Evolutionary conservation across 2,797 vertebrate genomes (phyloP).

Genomic region (Eupleurogrammus muticus): DNA sequence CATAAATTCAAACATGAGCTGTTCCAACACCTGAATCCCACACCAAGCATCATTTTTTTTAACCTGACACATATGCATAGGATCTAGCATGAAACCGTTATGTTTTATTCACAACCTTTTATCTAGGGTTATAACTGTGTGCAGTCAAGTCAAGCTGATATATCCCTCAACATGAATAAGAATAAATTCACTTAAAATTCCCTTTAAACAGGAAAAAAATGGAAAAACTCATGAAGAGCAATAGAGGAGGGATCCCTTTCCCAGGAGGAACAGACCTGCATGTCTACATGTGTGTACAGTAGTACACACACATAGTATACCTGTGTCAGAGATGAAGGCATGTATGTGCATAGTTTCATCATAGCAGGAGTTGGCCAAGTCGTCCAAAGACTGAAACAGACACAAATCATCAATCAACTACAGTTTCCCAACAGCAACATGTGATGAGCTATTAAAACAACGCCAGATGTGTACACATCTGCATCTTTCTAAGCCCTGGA

Average conservation of each 20-base stretch:
- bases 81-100: background rate
- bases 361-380: constrained; percentile 91
- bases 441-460: background rate
- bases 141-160: too few relatives aligned
- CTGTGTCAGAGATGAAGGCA: constrained; percentile 97
- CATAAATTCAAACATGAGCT: constrained; percentile 3
- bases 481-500: background rate
- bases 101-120: background rate
- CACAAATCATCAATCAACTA: constrained; percentile 11
- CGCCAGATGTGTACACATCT: background rate
- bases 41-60: background rate
- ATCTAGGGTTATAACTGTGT: background rate
- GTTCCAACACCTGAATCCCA: constrained; percentile 3
- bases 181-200: too few relatives aligned
- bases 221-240: too few relatives aligned
- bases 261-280: too few relatives aligned
- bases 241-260: too few relatives aligned
- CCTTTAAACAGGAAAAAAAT: too few relatives aligned
- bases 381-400: constrained; percentile 92
- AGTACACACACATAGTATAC: constrained; percentile 72
- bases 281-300: constrained; percentile 15
- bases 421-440: background rate
- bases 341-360: constrained; percentile 93
- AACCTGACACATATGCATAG: background rate
- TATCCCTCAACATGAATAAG: too few relatives aligned